Percentiles rank a stretch among this genome's conserved stretches.
These are phyloP conservation scores for Euspilapteryx auroguttella DNA, from an alignment of 2,888 invertebrate species.

Conservation along the genomic window DNA sequence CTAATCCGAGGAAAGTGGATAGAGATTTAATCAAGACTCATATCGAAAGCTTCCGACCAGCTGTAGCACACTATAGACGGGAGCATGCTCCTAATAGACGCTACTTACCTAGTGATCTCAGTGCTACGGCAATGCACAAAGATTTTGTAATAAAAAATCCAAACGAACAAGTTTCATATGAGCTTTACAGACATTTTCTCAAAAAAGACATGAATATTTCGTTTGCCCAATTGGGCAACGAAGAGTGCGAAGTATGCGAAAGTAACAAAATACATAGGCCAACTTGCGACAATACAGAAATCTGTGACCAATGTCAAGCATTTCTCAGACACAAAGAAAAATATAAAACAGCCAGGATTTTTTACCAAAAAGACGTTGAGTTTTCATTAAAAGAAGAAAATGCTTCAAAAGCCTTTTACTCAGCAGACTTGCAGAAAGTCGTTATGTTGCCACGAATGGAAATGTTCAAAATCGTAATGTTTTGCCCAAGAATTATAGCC, in stretches of 20 bases:
- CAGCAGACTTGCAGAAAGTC: constrained; percentile 6
- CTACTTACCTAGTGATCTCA: constrained; percentile 6
- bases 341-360: background rate
- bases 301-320: background rate
- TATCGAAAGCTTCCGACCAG: constrained; percentile 2
- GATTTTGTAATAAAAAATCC: constrained; percentile 3
- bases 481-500: constrained; percentile 6
- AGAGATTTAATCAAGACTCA: constrained; percentile 4
- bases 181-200: constrained; percentile 4
- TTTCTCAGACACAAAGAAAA: background rate
- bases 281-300: background rate
- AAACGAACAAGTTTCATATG: constrained; percentile 1
- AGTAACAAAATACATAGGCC: constrained; percentile 2
- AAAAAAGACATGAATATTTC: constrained; percentile 6
- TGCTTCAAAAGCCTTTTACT: background rate
- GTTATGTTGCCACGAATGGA: constrained; percentile 7
- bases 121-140: constrained; percentile 5
- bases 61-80: constrained; percentile 5
- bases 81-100: constrained; percentile 5
- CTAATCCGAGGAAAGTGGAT: background rate
- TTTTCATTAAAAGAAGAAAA: background rate
- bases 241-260: constrained; percentile 7
- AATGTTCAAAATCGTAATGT: constrained; percentile 5
- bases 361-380: constrained; percentile 1
- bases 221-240: constrained; percentile 7